phyloP scores from a whole-genome alignment of 1,140 invertebrate genomes.

The Euglossa dilemma region DNA sequence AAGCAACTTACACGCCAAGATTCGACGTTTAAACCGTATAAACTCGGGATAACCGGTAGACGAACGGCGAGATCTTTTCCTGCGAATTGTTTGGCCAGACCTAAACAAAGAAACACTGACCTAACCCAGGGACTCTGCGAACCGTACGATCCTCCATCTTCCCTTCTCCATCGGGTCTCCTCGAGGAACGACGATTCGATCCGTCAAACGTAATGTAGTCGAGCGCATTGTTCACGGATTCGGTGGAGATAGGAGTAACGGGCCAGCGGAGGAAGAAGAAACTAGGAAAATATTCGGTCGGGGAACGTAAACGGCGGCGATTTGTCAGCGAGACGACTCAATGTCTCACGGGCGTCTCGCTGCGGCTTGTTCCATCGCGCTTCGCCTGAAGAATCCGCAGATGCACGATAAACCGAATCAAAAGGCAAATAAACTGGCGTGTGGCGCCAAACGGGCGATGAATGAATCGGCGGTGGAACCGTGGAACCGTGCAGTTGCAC shows the following conservation, averaged over 20 bases:
- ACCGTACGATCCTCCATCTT: not conserved
- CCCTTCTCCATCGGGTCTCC: not conserved
- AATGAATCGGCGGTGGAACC: not conserved
- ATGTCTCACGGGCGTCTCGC: conserved; percentile 28
- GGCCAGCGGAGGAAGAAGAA: not conserved
- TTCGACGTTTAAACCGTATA: not conserved
- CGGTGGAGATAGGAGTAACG: conserved; percentile 5
- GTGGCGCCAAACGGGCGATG: not conserved
- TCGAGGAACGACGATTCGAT: not conserved
- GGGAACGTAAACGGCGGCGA: conserved; percentile 37
- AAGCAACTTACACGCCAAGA: too few species aligned
- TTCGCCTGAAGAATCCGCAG: conserved; percentile 18
- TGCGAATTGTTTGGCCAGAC: not conserved
- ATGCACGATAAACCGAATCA: conserved; percentile 36
- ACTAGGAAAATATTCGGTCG: conserved; percentile 43
- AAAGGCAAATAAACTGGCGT: conserved; percentile 22
- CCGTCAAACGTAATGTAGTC: not conserved
- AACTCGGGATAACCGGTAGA: not conserved
- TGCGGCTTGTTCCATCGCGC: not conserved
- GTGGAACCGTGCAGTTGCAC: not conserved
- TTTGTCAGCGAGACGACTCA: conserved; percentile 49
- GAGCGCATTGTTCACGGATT: not conserved
- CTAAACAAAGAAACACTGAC: conserved; percentile 17
- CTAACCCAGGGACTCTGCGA: not conserved
- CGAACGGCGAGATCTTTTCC: too few species aligned